phyloP scores from a whole-genome alignment of 2,888 invertebrate genomes.

The Sylvicola cinctus region DNA sequence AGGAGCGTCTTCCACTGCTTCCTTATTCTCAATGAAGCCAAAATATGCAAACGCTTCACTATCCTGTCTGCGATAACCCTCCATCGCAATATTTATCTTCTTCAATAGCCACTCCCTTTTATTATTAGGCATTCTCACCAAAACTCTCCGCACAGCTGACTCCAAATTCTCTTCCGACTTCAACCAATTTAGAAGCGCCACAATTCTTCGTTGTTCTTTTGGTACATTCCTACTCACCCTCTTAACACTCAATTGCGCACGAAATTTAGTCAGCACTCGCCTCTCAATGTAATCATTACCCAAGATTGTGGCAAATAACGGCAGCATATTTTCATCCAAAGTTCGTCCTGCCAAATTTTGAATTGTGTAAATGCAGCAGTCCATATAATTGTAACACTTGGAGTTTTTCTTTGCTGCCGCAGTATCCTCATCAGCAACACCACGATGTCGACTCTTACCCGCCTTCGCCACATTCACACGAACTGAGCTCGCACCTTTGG shows the following conservation, averaged over 20 bases:
- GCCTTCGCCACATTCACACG: too few relatives aligned
- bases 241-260: slow-evolving; percentile 32
- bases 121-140: slow-evolving; percentile 35
- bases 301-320: slow-evolving; percentile 59
- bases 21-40: slow-evolving; percentile 20
- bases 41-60: slow-evolving; percentile 39
- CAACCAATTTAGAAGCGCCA: slow-evolving; percentile 54
- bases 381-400: slow-evolving; percentile 14
- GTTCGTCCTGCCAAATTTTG: slow-evolving; percentile 42
- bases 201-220: slow-evolving; percentile 46
- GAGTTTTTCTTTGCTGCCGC: not conserved
- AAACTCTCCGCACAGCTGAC: slow-evolving; percentile 43
- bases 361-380: slow-evolving; percentile 52
- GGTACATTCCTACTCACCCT: slow-evolving; percentile 24
- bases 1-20: slow-evolving; percentile 2
- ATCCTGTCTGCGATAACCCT: slow-evolving; percentile 37
- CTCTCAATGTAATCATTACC: slow-evolving; percentile 77
- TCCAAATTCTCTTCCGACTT: slow-evolving; percentile 41
- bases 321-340: slow-evolving; percentile 38
- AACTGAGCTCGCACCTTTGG: not conserved
- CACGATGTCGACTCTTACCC: slow-evolving; percentile 5
- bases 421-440: not conserved
- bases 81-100: slow-evolving; percentile 39
- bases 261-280: slow-evolving; percentile 47
- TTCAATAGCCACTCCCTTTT: slow-evolving; percentile 30